Evolutionary conservation across 1,140 invertebrate genomes (phyloP).

Genomic region (Magallana gigas): DNA sequence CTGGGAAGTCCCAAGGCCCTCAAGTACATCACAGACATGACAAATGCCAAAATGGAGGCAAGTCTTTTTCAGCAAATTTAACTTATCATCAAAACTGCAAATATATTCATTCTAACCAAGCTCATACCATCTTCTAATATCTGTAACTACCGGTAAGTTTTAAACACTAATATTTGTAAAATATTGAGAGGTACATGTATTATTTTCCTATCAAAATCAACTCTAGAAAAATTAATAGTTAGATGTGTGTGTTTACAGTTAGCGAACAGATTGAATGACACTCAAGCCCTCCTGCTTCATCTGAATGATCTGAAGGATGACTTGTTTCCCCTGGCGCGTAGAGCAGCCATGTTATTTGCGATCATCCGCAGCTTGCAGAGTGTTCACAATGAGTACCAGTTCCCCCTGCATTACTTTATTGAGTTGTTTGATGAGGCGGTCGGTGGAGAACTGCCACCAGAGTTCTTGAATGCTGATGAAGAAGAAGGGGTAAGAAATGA

Average conservation of each 20-base stretch:
- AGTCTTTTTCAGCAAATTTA: background rate
- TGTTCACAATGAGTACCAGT: constrained; percentile 75
- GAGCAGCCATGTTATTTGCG: constrained; percentile 75
- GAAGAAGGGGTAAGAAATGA: constrained; percentile 58
- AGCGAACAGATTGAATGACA: constrained; percentile 67
- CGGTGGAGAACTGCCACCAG: constrained; percentile 70
- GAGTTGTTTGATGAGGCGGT: constrained; percentile 77
- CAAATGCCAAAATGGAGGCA: constrained; percentile 73
- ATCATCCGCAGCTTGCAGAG: constrained; percentile 70
- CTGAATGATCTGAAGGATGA: constrained; percentile 75
- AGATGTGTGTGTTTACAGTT: constrained; percentile 59
- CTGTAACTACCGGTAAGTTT: too few species aligned
- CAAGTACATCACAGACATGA: constrained; percentile 73
- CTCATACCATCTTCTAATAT: too few species aligned
- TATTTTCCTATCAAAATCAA: background rate
- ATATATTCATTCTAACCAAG: too few species aligned
- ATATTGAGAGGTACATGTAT: background rate
- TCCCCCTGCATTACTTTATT: constrained; percentile 73
- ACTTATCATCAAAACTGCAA: too few species aligned
- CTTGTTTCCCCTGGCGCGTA: constrained; percentile 74
- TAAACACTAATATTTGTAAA: too few species aligned
- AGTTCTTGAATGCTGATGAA: constrained; percentile 61
- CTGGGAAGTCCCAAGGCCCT: constrained; percentile 70
- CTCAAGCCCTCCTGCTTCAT: constrained; percentile 68
- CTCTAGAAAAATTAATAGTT: background rate